Evolutionary conservation across 2,888 invertebrate species (phyloP), one percentile per base, ranked within the genome.

Genomic region (Drosophila melanosoma): DNA sequence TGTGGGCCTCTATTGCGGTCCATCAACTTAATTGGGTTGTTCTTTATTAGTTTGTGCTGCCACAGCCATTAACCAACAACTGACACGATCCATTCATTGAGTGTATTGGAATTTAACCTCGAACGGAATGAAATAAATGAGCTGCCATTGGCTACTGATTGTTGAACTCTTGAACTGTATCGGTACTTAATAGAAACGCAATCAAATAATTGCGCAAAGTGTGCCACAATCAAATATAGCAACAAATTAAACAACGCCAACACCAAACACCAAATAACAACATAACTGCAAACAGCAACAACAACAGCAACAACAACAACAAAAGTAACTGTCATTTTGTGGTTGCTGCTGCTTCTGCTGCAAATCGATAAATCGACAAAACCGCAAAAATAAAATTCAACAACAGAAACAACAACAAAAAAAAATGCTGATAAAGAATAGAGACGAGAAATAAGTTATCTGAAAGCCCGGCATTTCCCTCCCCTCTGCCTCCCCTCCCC

Each of bases 201-300:
- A 88, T 91, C 81, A 82, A 87, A 89, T 90, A 90, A 90, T 91
- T 90, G 87, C 80, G 77, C 79, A 91, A 91, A 91, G 90, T 90
- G 90, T 91, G 90, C 90, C 91, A 91, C 82, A 88, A 90, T 83
- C 89, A 87, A 83, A 87, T 85, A 83, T 87, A 88, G 81, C 81
- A 87, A 87, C 87, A 87, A 87, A 87, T 89, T 87, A 88, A 85
- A 66, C 67, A 81, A 90, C 79, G 79, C 82, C 87, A 56, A 35
- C 52, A 82, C 75, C 85, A 87, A 79, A 76, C 85, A 87, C 72
- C 83, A 75, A 66, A 68, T 26, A 29, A 29, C 29, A 29, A 49
- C 65, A 54, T 56, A 59, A 49, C 64, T 71, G 62, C 74, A 74
- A 71, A 58, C 57, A 68, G 51, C 56, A 68, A 62, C 53, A 56